A percentile compares a stretch with the other conserved stretches of the same genome.
phyloP scores from a whole-genome alignment of 2,113 vertebrate genomes.

The Donacobius atricapilla region DNA sequence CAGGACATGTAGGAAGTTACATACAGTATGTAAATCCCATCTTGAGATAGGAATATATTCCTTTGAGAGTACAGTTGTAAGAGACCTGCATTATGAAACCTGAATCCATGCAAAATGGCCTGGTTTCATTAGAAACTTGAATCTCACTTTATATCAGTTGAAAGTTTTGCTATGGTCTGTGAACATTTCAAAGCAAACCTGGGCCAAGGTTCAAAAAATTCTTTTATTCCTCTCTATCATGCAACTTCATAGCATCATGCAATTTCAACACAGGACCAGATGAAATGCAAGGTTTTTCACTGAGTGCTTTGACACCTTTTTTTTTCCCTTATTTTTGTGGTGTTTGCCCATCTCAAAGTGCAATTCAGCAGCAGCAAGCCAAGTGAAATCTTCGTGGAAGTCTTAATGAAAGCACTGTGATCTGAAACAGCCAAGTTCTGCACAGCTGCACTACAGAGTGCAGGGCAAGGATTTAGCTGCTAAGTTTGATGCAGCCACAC shows the following conservation, averaged over 20 bases:
- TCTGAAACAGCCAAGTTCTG: slow-evolving; percentile 35
- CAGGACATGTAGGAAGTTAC: slow-evolving; percentile 46
- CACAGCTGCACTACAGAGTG: slow-evolving; percentile 28
- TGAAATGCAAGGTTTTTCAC: not conserved
- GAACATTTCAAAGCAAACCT: slow-evolving; percentile 15
- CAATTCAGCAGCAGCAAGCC: not conserved
- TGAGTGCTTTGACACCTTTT: not conserved
- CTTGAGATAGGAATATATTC: slow-evolving; percentile 59
- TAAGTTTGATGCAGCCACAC: slow-evolving; percentile 29
- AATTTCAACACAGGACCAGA: not conserved
- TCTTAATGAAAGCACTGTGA: slow-evolving; percentile 4
- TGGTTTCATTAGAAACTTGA: slow-evolving; percentile 47
- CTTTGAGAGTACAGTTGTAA: slow-evolving; percentile 57
- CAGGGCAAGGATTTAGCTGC: slow-evolving; percentile 34
- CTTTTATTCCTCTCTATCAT: not conserved
- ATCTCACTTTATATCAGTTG: slow-evolving; percentile 25
- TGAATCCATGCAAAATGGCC: slow-evolving; percentile 45
- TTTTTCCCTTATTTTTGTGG: not conserved
- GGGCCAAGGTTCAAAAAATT: not conserved
- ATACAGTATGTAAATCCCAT: slow-evolving; percentile 67
- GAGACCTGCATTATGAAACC: slow-evolving; percentile 56
- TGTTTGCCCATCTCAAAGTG: not conserved
- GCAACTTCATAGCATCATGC: not conserved
- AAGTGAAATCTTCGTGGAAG: not conserved
- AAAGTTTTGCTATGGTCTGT: slow-evolving; percentile 19